Conservation (phyloP, 2,888 invertebrate species). For the Geotrupes spiniger region DNA sequence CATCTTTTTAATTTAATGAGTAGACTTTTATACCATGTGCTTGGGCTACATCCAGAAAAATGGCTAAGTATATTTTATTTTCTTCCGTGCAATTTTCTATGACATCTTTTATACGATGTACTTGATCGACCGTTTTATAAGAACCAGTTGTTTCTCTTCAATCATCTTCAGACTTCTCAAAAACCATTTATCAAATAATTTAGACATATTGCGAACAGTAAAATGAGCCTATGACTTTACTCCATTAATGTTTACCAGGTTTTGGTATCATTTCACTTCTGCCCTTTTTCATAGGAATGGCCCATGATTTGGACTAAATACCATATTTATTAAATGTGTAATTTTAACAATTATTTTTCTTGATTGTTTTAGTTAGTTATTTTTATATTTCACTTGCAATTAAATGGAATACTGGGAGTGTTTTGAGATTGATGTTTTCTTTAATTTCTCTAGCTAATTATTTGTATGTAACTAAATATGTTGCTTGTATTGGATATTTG, state of each 20-base stretch:
- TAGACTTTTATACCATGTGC: background rate
- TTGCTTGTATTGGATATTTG: background rate
- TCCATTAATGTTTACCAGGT: background rate
- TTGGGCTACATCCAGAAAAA: conserved; percentile 1
- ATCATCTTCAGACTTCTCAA: background rate
- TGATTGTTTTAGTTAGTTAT: conserved; percentile 5
- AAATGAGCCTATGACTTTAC: no score
- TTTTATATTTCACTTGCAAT: conserved; percentile 7
- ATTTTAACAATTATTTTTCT: conserved; percentile 7
- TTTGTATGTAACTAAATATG: conserved; percentile 3
- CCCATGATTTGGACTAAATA: no score
- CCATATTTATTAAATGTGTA: background rate
- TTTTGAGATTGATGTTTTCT: conserved; percentile 8
- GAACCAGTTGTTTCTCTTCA: background rate
- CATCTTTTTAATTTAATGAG: background rate
- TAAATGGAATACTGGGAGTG: conserved; percentile 6
- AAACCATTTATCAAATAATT: background rate
- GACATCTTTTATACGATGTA: background rate
- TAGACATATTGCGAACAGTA: background rate
- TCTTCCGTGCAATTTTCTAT: no score
- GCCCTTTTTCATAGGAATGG: background rate
- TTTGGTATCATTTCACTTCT: background rate
- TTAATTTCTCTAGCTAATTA: background rate
- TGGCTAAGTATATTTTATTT: background rate
- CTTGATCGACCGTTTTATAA: background rate